These are phyloP conservation scores for Callyntrura sp. DNA, from an alignment of 2,888 invertebrate species.

Conservation along the genomic window DNA sequence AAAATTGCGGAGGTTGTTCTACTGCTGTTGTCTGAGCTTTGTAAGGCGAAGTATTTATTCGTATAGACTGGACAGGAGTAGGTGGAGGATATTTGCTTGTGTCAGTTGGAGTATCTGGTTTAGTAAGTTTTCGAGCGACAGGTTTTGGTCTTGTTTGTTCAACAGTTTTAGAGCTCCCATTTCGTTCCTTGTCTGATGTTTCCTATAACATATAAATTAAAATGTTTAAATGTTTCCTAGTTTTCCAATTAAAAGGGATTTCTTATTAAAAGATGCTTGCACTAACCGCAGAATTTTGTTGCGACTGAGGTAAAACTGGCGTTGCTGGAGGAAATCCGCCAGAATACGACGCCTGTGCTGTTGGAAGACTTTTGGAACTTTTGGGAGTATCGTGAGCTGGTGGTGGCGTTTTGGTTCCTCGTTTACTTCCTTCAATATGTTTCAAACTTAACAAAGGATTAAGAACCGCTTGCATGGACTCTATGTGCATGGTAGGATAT, in stretches of 20 bases:
- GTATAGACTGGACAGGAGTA: slow-evolving; percentile 40
- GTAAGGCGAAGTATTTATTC: slow-evolving; percentile 79
- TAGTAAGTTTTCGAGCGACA: not conserved
- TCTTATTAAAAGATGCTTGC: not conserved
- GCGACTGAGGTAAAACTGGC: not conserved
- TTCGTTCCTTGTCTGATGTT: not conserved
- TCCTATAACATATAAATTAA: not conserved
- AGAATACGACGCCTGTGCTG: not conserved
- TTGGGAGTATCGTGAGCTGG: slow-evolving; percentile 44
- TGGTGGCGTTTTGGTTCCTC: not conserved
- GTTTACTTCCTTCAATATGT: slow-evolving; percentile 8
- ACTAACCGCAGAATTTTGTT: not conserved
- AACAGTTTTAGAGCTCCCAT: not conserved
- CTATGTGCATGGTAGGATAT: slow-evolving; percentile 64
- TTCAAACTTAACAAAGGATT: slow-evolving; percentile 45
- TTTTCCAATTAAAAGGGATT: not conserved
- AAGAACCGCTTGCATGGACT: slow-evolving; percentile 32
- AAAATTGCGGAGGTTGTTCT: slow-evolving; percentile 72
- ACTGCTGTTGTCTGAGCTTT: slow-evolving; percentile 76
- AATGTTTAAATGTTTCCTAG: not conserved
- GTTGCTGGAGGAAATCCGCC: not conserved
- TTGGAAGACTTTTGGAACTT: not conserved
- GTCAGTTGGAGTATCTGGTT: not conserved
- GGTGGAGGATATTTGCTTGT: slow-evolving; percentile 39
- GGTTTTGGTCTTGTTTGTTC: not conserved